Evolutionary conservation across 2,888 invertebrate genomes (phyloP).

Genomic region (Amphimallon solstitiale): DNA sequence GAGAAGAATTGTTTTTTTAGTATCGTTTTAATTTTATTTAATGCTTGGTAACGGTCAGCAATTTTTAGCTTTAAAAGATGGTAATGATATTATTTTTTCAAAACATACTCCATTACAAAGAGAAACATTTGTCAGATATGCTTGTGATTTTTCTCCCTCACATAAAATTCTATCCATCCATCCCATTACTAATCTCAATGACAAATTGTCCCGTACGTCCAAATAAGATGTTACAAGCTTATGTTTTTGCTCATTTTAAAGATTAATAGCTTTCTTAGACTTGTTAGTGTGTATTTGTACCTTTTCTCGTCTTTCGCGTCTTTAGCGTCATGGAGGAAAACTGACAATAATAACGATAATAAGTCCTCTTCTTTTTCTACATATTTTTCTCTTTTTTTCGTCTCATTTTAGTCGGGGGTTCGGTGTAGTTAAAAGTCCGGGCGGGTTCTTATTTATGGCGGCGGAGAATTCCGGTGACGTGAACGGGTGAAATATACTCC

Average conservation of each 20-base stretch:
- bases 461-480: slow-evolving; percentile 20
- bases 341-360: slow-evolving; percentile 30
- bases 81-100: too few relatives aligned
- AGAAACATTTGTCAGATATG: too few relatives aligned
- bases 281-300: slow-evolving; percentile 19
- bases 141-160: too few relatives aligned
- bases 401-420: background rate
- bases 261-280: slow-evolving; percentile 48
- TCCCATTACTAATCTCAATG: slow-evolving; percentile 34
- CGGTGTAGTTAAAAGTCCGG: slow-evolving; percentile 5
- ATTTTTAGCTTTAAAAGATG: too few relatives aligned
- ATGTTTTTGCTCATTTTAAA: slow-evolving; percentile 52
- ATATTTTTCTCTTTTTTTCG: slow-evolving; percentile 3
- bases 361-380: slow-evolving; percentile 9
- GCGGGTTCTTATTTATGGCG: slow-evolving; percentile 21
- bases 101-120: background rate
- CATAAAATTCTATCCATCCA: too few relatives aligned
- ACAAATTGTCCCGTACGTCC: slow-evolving; percentile 48
- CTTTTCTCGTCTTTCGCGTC: background rate
- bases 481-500: slow-evolving; percentile 23
- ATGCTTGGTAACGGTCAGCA: too few relatives aligned
- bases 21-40: too few relatives aligned
- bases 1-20: too few relatives aligned
- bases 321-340: background rate
- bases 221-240: slow-evolving; percentile 48